phyloP scores from a whole-genome alignment of 2,113 vertebrate genomes.

The Heterotilapia buettikoferi region DNA sequence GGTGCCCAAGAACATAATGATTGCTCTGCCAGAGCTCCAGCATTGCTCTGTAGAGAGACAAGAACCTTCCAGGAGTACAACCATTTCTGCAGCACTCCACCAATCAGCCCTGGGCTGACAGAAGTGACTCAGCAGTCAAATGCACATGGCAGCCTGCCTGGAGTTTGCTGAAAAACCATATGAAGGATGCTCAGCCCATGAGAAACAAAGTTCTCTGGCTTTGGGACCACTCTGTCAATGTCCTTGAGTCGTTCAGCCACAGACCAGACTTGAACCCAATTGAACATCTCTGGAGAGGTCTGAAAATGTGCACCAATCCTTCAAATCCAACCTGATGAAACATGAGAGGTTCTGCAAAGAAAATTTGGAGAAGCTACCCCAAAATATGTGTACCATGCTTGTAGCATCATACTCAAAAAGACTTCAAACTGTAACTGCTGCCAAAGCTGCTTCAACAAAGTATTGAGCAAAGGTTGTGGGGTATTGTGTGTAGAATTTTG shows the following conservation, averaged over 20 bases:
- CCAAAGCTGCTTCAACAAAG: background rate
- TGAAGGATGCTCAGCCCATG: background rate
- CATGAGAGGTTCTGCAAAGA: background rate
- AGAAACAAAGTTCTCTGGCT: background rate
- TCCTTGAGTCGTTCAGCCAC: background rate
- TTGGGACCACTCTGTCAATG: background rate
- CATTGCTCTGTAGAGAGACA: background rate
- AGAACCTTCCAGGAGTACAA: background rate
- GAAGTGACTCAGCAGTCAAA: background rate
- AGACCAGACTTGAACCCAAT: background rate
- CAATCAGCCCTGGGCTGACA: background rate
- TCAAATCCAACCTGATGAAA: background rate
- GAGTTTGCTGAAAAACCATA: background rate
- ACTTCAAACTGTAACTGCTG: background rate
- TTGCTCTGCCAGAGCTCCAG: background rate
- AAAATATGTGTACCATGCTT: background rate
- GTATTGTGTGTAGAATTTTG: background rate
- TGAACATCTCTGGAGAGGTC: background rate
- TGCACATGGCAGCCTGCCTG: background rate
- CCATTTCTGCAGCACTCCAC: background rate
- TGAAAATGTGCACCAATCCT: background rate
- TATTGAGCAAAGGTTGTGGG: background rate
- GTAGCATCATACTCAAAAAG: background rate
- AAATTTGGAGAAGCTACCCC: background rate
- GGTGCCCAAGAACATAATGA: background rate